A percentile compares a stretch with the other conserved stretches of the same genome.
These are phyloP conservation scores for Lamproptera curius DNA, from an alignment of 2,888 invertebrate species.

Conservation along the genomic window DNA sequence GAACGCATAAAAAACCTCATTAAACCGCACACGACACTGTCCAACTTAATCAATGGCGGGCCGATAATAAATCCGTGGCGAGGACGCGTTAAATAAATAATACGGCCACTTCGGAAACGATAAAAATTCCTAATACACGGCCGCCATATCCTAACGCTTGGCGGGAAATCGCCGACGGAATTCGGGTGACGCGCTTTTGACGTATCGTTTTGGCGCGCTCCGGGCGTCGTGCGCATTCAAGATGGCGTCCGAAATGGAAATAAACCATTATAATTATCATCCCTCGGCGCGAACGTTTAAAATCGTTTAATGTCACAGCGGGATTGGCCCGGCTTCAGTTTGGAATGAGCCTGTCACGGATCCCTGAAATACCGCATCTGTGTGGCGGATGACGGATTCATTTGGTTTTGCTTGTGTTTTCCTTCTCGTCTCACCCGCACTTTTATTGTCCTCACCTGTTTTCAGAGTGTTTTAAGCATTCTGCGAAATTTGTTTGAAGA, in stretches of 20 bases:
- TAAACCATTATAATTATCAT: slow-evolving; percentile 2
- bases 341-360: not conserved
- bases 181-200: not conserved
- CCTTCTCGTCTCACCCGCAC: too few species aligned
- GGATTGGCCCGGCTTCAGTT: not conserved
- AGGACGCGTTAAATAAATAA: slow-evolving; percentile 5
- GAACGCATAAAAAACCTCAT: slow-evolving; percentile 11
- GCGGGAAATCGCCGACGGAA: not conserved
- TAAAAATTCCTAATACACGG: slow-evolving; percentile 9
- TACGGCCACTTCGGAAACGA: slow-evolving; percentile 3
- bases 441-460: too few species aligned
- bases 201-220: not conserved
- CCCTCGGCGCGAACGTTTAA: not conserved
- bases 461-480: too few species aligned
- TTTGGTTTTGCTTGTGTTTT: not conserved
- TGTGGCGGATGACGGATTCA: not conserved
- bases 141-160: slow-evolving; percentile 1
- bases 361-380: slow-evolving; percentile 1
- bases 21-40: slow-evolving; percentile 3
- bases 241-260: slow-evolving; percentile 1
- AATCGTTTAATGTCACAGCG: slow-evolving; percentile 2
- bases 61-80: slow-evolving; percentile 1
- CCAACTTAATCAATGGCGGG: slow-evolving; percentile 1
- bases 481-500: too few species aligned
- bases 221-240: not conserved